Evolutionary conservation across 2,113 vertebrate species (phyloP).

Genomic region (Rhinogobius similis): DNA sequence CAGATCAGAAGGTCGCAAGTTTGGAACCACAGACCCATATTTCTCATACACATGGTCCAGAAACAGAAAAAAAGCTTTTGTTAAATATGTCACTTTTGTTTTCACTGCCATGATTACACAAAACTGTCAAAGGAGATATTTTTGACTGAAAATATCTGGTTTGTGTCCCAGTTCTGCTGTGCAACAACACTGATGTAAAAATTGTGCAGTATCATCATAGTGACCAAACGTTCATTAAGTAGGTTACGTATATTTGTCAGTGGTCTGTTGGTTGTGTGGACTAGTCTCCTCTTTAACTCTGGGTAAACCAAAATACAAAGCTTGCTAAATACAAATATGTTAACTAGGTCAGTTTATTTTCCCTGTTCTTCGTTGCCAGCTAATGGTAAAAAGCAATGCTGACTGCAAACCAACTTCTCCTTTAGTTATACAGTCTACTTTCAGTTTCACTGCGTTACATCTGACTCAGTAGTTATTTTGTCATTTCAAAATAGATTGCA

Average conservation of each 20-base stretch:
- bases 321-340: neutral
- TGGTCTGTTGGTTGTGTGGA: neutral
- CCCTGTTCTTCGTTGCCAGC: neutral
- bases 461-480: neutral
- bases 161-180: neutral
- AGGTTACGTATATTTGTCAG: neutral
- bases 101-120: neutral
- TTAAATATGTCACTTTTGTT: neutral
- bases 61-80: neutral
- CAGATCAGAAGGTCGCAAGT: neutral
- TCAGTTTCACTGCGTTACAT: conserved; percentile 44
- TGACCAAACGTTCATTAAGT: neutral
- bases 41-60: neutral
- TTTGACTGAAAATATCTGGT: neutral
- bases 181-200: no score
- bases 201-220: no score
- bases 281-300: neutral
- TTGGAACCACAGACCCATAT: neutral
- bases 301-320: neutral
- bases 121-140: neutral
- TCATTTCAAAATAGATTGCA: no score
- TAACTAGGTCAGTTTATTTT: neutral
- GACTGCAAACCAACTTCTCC: neutral
- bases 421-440: conserved; percentile 8
- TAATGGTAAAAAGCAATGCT: neutral